These are phyloP conservation scores for Eupithecia insigniata DNA, from an alignment of 2,888 invertebrate species.

Conservation along the genomic window DNA sequence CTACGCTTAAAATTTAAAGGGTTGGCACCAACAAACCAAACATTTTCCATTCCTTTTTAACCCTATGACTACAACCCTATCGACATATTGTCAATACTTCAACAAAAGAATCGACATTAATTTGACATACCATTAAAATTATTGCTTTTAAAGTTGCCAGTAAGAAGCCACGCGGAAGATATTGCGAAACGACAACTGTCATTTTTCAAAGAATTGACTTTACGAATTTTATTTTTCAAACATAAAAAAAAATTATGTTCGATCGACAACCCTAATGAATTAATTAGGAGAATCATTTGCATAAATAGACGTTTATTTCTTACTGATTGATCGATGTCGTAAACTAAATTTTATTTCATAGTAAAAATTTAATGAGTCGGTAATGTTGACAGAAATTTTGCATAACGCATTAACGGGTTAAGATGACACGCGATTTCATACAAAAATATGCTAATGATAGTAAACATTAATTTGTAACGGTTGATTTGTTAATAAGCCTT, in stretches of 20 bases:
- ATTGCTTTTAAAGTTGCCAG: constrained; percentile 75
- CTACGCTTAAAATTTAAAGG: constrained; percentile 78
- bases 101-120: constrained; percentile 79
- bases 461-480: constrained; percentile 84
- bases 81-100: constrained; percentile 78
- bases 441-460: constrained; percentile 76
- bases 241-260: constrained; percentile 59
- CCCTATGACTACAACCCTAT: constrained; percentile 63
- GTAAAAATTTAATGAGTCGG: constrained; percentile 66
- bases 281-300: constrained; percentile 70
- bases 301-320: constrained; percentile 59
- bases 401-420: constrained; percentile 53
- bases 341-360: constrained; percentile 58
- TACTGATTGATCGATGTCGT: constrained; percentile 78
- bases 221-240: background rate
- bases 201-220: constrained; percentile 29
- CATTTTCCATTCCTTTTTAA: constrained; percentile 54
- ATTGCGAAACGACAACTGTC: constrained; percentile 62
- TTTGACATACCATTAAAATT: constrained; percentile 82
- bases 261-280: constrained; percentile 69
- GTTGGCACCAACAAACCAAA: constrained; percentile 56
- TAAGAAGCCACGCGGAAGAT: constrained; percentile 74
- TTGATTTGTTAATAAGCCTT: constrained; percentile 79
- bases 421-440: constrained; percentile 77
- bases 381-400: constrained; percentile 61